These are phyloP conservation scores for Exocentrus adspersus DNA, from an alignment of 2,888 invertebrate genomes.

Conservation along the genomic window DNA sequence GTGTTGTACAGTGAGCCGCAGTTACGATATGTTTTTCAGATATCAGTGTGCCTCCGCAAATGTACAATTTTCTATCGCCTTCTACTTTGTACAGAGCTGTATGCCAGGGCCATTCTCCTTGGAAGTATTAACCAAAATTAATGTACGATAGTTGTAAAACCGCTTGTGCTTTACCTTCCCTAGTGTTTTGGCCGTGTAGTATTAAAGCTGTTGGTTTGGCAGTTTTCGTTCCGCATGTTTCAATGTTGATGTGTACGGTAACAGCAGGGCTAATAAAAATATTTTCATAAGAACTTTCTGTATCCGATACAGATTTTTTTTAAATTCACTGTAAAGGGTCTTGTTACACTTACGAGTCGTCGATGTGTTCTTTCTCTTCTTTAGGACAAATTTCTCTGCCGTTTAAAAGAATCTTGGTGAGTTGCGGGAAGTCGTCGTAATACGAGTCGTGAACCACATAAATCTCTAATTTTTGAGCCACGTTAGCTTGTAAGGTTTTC, in stretches of 20 bases:
- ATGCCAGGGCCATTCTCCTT: constrained; percentile 75
- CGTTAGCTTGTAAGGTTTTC: constrained; percentile 67
- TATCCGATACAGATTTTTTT: too few relatives aligned
- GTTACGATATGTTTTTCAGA: constrained; percentile 68
- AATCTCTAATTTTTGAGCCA: constrained; percentile 67
- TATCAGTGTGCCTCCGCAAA: constrained; percentile 72
- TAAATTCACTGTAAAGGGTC: background rate
- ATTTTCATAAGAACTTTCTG: background rate
- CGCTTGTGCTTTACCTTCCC: constrained; percentile 66
- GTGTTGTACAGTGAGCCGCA: constrained; percentile 72
- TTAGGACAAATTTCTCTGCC: constrained; percentile 68
- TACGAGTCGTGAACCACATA: constrained; percentile 65
- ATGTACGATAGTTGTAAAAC: background rate
- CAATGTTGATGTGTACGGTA: constrained; percentile 23
- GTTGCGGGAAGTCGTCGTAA: constrained; percentile 65
- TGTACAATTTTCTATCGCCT: constrained; percentile 65
- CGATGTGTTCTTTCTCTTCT: constrained; percentile 22
- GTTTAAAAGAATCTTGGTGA: constrained; percentile 66
- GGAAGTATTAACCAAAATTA: too few relatives aligned
- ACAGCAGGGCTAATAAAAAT: constrained; percentile 26
- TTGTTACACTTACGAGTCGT: constrained; percentile 25
- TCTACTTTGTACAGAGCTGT: constrained; percentile 67
- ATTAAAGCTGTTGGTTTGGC: constrained; percentile 67
- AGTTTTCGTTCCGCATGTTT: constrained; percentile 60
- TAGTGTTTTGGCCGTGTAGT: constrained; percentile 68